Percentiles rank a stretch among this genome's conserved stretches.
Conservation (phyloP, 2,113 vertebrate genomes). For the Suricata suricatta region DNA sequence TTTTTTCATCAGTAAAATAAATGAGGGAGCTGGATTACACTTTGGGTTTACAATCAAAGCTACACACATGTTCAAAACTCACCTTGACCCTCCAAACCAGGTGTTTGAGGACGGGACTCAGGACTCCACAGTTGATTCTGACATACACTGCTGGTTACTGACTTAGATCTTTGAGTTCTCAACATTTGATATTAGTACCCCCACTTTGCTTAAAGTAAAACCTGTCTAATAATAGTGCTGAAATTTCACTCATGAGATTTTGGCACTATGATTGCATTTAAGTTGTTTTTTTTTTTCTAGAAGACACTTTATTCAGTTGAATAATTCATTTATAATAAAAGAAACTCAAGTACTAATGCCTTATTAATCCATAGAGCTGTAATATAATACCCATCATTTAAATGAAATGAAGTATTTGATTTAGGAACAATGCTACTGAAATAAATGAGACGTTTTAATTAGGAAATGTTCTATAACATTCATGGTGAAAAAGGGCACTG, state of each 20-base stretch:
- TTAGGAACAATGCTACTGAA: neutral
- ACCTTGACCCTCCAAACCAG: neutral
- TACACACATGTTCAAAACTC: neutral
- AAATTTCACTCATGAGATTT: conserved; percentile 12
- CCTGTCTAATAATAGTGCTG: neutral
- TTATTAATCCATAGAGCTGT: neutral
- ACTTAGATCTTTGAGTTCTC: neutral
- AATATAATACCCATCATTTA: neutral
- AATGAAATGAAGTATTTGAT: conserved; percentile 7
- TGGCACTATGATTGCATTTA: conserved; percentile 6
- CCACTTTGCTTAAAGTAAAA: neutral
- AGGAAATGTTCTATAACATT: conserved; percentile 6
- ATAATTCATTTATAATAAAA: conserved; percentile 48
- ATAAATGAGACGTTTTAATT: neutral
- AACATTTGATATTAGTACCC: neutral
- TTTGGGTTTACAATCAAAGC: neutral
- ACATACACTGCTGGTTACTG: neutral
- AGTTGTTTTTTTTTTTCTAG: neutral
- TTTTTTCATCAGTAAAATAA: conserved; percentile 2
- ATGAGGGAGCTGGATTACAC: neutral
- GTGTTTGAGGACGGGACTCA: neutral
- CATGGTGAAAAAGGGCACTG: neutral
- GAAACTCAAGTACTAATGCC: neutral
- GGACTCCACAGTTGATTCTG: neutral
- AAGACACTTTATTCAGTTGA: conserved; percentile 38